Evolutionary conservation across 2,113 vertebrate species (phyloP).

Genomic region (Ochotona princeps): DNA sequence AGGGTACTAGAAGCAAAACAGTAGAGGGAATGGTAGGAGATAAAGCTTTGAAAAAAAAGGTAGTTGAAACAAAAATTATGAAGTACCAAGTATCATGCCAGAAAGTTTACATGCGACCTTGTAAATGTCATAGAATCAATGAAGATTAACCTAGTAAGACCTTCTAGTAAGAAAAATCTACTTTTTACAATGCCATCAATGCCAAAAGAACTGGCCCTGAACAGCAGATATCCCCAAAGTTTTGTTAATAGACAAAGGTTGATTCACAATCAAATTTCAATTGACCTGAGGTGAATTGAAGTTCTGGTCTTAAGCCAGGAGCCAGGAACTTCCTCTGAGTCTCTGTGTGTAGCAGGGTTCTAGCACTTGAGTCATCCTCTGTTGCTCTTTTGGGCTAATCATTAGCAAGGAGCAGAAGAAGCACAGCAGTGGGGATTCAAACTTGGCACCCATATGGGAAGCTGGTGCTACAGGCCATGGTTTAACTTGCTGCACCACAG

Average conservation of each 20-base stretch:
- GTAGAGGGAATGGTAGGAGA: background rate
- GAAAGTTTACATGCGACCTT: constrained; percentile 7
- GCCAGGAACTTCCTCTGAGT: too few species aligned
- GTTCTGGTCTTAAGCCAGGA: background rate
- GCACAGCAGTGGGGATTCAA: too few species aligned
- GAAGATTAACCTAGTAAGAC: background rate
- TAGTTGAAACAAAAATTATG: background rate
- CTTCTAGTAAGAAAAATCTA: too few species aligned
- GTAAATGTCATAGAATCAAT: background rate
- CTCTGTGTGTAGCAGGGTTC: too few species aligned
- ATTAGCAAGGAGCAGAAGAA: too few species aligned
- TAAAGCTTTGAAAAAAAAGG: background rate
- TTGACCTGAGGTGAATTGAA: constrained; percentile 16
- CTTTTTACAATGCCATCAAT: constrained; percentile 22
- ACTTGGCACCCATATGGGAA: too few species aligned
- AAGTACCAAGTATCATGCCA: background rate
- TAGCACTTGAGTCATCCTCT: too few species aligned
- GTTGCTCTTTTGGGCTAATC: too few species aligned
- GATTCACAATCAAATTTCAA: constrained; percentile 39
- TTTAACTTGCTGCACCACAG: too few species aligned
- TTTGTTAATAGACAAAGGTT: background rate
- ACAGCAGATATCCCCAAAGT: background rate
- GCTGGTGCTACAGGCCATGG: too few species aligned
- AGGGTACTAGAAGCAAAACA: background rate
- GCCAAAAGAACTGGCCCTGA: constrained; percentile 7